Evolutionary conservation across 2,888 invertebrate species (phyloP).

Genomic region (Zygaena filipendulae): DNA sequence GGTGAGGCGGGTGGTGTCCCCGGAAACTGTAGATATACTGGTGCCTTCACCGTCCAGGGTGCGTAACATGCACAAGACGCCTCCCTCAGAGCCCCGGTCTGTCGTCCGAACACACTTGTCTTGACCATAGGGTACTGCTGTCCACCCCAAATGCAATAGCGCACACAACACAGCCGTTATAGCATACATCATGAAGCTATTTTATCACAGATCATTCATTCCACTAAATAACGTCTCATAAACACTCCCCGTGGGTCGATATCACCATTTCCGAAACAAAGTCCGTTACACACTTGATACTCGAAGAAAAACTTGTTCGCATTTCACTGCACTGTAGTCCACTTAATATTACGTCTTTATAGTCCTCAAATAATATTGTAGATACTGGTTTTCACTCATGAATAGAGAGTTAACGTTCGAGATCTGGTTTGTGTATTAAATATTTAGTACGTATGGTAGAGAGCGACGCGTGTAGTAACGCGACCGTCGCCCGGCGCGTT

Average conservation of each 20-base stretch:
- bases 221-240: conserved; percentile 63
- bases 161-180: conserved; percentile 57
- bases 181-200: conserved; percentile 34
- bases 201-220: conserved; percentile 64
- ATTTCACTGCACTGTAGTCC: conserved; percentile 61
- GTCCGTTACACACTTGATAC: conserved; percentile 52
- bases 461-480: conserved; percentile 36
- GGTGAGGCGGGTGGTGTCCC: conserved; percentile 78
- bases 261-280: conserved; percentile 69
- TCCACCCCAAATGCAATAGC: conserved; percentile 64
- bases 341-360: conserved; percentile 19
- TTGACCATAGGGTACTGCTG: conserved; percentile 63
- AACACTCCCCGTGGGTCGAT: conserved; percentile 67
- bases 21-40: conserved; percentile 68
- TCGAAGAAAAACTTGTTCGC: conserved; percentile 56
- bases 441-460: conserved; percentile 53
- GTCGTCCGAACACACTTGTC: conserved; percentile 56
- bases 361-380: conserved; percentile 26
- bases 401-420: conserved; percentile 30
- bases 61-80: conserved; percentile 75
- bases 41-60: conserved; percentile 76
- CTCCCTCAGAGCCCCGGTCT: conserved; percentile 55
- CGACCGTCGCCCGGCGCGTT: conserved; percentile 46
- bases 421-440: conserved; percentile 53
- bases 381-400: conserved; percentile 33